Base-by-base conservation (phyloP, 2,888 invertebrate species). In the Mythimna loreyi region DNA sequence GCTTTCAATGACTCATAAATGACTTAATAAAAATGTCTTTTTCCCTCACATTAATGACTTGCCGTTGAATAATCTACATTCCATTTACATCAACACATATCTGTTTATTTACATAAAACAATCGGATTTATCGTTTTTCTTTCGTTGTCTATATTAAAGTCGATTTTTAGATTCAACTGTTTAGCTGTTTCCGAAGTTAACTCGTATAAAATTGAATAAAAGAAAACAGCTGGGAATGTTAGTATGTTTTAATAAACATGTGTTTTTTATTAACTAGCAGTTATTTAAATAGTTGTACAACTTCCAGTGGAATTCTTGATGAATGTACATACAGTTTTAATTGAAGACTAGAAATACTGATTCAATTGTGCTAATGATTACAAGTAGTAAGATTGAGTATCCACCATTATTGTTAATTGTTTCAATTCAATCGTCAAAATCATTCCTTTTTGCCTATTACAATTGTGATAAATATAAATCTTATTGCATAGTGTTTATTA, bases 171-270 rank as follows among this genome's bases (percentile, higher is more conserved):
- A 57, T 57, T 40, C 2, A 71, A 50, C 59, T 55, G 56, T 49
- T 49, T 19, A 78, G 56, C 36, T 33, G 57, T 57, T 65, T 72
- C 25, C 5, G 33, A 63, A 40, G 52, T 36, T 49, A 49, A 36
- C 11, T 9, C 30, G n/a, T 13, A 43, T 73, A 25, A 60, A 64
- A 79, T 79, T 21, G 30, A 36, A 57, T 61, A 65, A 61, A 62
- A 58, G 13, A 61, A 74, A 74, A 80, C 67, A 79, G 45, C 49
- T 74, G 80, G 59, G 55, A 45, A 59, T 40, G 47, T 28, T 50
- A 72, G 56, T 58, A 16, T 49, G 25, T 30, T 47, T 21, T 53
- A 73, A 65, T 36, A 61, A 36, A 57, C 3, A 8, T 5, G 47
- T 33, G 11, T 30, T 21, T 52, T 67, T 53, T 74, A 65, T 40